Evolutionary conservation across 2,113 vertebrate genomes (phyloP).

Genomic region (Gallinago paraguaiae): DNA sequence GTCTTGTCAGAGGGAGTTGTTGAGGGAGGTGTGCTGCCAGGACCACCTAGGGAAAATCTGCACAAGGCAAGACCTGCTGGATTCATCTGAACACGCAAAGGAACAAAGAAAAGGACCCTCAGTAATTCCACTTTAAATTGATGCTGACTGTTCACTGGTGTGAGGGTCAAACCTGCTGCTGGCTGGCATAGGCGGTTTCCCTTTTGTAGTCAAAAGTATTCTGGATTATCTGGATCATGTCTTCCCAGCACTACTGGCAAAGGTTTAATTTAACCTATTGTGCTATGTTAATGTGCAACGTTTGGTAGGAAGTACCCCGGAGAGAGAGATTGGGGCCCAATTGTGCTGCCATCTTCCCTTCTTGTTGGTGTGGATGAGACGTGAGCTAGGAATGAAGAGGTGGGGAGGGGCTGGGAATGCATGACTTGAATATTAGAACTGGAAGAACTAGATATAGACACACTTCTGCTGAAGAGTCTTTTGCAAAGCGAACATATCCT

Average conservation of each 20-base stretch:
- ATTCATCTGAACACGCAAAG: neutral
- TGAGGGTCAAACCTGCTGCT: neutral
- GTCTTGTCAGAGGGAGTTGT: neutral
- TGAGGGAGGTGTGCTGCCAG: neutral
- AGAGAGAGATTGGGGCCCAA: neutral
- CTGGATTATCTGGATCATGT: neutral
- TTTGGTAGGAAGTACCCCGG: neutral
- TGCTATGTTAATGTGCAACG: rapidly evolving
- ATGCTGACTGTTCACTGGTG: neutral
- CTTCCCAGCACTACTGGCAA: neutral
- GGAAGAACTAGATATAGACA: rapidly evolving
- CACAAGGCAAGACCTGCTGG: neutral
- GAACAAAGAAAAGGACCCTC: neutral
- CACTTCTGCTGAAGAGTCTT: neutral
- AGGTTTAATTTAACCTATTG: neutral
- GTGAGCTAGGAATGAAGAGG: neutral
- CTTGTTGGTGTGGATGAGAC: rapidly evolving
- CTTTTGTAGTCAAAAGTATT: neutral
- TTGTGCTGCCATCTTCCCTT: neutral
- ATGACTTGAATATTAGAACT: neutral
- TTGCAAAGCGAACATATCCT: neutral
- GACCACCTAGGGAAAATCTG: neutral
- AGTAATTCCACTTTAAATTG: neutral
- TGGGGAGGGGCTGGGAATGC: neutral
- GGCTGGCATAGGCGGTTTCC: neutral